Conservation (phyloP, 2,888 invertebrate species). For the Drosophila atroscutellata region DNA sequence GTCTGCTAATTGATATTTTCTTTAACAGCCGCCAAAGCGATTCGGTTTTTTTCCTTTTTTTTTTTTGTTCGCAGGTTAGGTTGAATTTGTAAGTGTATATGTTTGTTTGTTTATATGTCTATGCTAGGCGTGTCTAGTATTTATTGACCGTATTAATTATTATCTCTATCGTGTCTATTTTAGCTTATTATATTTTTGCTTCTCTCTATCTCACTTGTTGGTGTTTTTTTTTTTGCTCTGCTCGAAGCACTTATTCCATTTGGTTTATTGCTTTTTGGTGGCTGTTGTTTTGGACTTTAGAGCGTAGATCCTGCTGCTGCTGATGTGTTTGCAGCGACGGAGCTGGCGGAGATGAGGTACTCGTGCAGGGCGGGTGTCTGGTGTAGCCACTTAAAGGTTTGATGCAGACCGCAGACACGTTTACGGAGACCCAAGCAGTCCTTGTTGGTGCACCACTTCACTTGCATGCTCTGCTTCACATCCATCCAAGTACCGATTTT, state of each 20-base stretch:
- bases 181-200: slow-evolving; percentile 32
- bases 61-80: slow-evolving; percentile 52
- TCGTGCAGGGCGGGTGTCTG: slow-evolving; percentile 95
- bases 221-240: slow-evolving; percentile 1
- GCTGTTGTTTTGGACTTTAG: slow-evolving; percentile 73
- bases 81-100: slow-evolving; percentile 42
- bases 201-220: slow-evolving; percentile 5
- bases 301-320: slow-evolving; percentile 49
- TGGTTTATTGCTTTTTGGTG: slow-evolving; percentile 63
- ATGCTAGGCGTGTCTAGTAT: slow-evolving; percentile 25
- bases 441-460: slow-evolving; percentile 76
- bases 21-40: slow-evolving; percentile 25
- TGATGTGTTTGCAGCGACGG: slow-evolving; percentile 88
- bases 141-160: slow-evolving; percentile 41
- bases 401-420: slow-evolving; percentile 94
- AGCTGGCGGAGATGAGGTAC: slow-evolving; percentile 92
- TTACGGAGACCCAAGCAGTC: slow-evolving; percentile 92
- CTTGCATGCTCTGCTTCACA: slow-evolving; percentile 81
- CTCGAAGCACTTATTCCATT: slow-evolving; percentile 49
- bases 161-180: slow-evolving; percentile 50
- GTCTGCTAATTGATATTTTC: slow-evolving; percentile 40
- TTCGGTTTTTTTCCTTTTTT: slow-evolving; percentile 17
- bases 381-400: slow-evolving; percentile 98
- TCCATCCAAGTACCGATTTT: slow-evolving; percentile 81
- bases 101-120: slow-evolving; percentile 26